Evolutionary conservation across 2,797 vertebrate species (phyloP).

Genomic region (Microctenopoma lineatum): DNA sequence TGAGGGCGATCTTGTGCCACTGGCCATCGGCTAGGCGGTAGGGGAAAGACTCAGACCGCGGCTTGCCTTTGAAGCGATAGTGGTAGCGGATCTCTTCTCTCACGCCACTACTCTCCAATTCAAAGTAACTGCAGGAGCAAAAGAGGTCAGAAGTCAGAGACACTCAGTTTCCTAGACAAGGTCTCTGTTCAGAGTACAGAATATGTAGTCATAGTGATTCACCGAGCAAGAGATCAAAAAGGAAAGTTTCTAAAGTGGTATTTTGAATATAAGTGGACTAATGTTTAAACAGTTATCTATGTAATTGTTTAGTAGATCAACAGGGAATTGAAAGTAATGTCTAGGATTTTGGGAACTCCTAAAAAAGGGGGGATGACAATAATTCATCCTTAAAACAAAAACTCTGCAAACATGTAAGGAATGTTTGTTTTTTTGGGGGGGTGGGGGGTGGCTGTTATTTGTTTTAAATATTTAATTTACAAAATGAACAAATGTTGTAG

Average conservation of each 20-base stretch:
- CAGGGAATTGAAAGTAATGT: no score
- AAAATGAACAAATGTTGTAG: no score
- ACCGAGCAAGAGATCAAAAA: neutral
- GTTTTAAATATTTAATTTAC: no score
- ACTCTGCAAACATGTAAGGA: no score
- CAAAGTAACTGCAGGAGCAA: slow-evolving; percentile 89
- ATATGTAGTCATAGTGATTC: neutral
- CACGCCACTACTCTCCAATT: slow-evolving; percentile 94
- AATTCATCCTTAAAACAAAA: no score
- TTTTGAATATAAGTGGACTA: neutral
- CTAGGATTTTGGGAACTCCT: no score
- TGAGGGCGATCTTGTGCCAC: slow-evolving; percentile 92
- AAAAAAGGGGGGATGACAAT: no score
- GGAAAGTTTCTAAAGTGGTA: neutral
- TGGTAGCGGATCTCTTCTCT: slow-evolving; percentile 94
- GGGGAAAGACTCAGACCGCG: slow-evolving; percentile 90
- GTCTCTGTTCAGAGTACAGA: neutral
- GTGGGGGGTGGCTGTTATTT: no score
- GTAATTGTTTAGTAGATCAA: neutral
- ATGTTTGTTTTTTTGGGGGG: no score
- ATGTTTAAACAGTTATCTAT: neutral
- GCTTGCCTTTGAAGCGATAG: slow-evolving; percentile 89
- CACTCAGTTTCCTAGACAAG: neutral
- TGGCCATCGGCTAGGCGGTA: slow-evolving; percentile 94
- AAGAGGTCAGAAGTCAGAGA: slow-evolving; percentile 28